These are phyloP conservation scores for Platerodrilus igneus DNA, from an alignment of 2,888 invertebrate genomes.

Conservation along the genomic window DNA sequence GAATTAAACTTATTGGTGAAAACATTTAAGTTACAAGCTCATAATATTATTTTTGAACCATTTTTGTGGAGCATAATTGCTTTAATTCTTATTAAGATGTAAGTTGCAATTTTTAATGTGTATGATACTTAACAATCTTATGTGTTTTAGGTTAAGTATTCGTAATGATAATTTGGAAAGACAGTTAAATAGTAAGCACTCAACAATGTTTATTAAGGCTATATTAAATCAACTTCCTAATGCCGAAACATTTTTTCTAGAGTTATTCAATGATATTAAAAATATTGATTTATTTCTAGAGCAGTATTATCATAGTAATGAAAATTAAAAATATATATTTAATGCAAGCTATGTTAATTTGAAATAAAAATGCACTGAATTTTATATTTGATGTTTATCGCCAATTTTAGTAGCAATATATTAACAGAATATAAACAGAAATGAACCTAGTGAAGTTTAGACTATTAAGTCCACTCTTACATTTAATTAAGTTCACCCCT, in stretches of 20 bases:
- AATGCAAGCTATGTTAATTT: too few species aligned
- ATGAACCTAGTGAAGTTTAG: too few species aligned
- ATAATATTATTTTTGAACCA: constrained; percentile 69
- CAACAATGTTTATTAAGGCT: constrained; percentile 12
- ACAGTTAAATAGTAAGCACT: constrained; percentile 12
- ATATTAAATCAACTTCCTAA: constrained; percentile 17
- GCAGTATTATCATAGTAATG: constrained; percentile 7
- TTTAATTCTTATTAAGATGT: constrained; percentile 65
- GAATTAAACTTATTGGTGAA: constrained; percentile 55
- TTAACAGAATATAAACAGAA: too few species aligned
- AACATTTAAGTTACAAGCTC: constrained; percentile 63
- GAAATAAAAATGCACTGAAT: too few species aligned
- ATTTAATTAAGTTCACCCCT: too few species aligned
- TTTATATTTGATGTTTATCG: too few species aligned
- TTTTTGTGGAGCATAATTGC: constrained; percentile 67
- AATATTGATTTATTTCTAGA: constrained; percentile 24
- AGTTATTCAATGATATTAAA: constrained; percentile 16
- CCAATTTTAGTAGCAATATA: too few species aligned
- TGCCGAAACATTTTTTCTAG: constrained; percentile 13
- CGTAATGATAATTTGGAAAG: constrained; percentile 15
- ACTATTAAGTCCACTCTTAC: too few species aligned
- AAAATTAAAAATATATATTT: too few species aligned
- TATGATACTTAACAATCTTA: neutral
- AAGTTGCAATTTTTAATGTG: constrained; percentile 37
- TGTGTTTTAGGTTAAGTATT: constrained; percentile 23